phyloP scores from a whole-genome alignment of 2,113 vertebrate species.

The Nipponia nippon region DNA sequence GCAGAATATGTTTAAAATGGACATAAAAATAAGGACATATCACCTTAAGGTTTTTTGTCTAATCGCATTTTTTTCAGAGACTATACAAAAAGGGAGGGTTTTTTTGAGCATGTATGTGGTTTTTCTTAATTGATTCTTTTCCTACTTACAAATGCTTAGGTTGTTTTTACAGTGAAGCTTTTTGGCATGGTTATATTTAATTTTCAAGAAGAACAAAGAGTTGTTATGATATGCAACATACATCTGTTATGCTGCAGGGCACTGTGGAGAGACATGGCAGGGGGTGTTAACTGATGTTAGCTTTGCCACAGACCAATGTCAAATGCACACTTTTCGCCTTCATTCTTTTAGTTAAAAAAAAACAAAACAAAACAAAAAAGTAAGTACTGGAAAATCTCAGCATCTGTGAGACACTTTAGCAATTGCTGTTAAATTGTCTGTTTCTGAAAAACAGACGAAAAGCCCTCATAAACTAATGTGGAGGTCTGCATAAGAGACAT shows the following conservation, averaged over 20 bases:
- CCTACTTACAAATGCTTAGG: not conserved
- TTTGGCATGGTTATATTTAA: not conserved
- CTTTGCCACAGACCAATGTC: not conserved
- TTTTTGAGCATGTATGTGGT: rapidly evolving
- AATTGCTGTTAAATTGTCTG: not conserved
- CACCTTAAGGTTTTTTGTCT: not conserved
- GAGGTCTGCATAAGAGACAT: not conserved
- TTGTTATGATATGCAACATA: not conserved
- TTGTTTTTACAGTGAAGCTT: not conserved
- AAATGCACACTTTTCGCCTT: not conserved
- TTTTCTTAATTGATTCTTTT: not conserved
- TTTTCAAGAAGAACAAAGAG: not conserved
- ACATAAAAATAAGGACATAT: not conserved
- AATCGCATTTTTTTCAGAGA: not conserved
- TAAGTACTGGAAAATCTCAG: not conserved
- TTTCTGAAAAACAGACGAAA: not conserved
- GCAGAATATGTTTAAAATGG: not conserved
- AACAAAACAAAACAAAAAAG: not conserved
- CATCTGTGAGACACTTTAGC: not conserved
- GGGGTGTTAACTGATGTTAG: not conserved
- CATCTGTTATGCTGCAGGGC: not conserved
- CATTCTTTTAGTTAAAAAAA: not conserved
- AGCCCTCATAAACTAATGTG: not conserved
- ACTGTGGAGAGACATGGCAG: not conserved
- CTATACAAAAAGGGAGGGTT: rapidly evolving